These are phyloP conservation scores for Ctenopoma multispine DNA, from an alignment of 2,797 vertebrate species.

Conservation along the genomic window DNA sequence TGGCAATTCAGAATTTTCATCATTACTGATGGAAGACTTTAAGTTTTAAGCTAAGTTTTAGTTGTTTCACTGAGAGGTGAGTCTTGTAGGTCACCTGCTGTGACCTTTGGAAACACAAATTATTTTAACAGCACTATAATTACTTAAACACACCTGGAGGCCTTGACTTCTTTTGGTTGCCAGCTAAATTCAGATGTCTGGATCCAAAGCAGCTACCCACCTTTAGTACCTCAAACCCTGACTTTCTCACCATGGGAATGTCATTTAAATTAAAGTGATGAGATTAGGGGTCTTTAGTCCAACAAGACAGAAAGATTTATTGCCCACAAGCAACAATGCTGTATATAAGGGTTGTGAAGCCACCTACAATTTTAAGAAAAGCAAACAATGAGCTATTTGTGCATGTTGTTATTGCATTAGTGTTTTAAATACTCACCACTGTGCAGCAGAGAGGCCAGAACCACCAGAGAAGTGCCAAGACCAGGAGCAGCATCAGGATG, in stretches of 20 bases:
- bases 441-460: conserved; percentile 99
- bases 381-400: conserved; percentile 8
- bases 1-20: conserved; percentile 28
- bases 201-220: conserved; percentile 24
- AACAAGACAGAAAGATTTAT: conserved; percentile 45
- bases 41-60: too few relatives aligned
- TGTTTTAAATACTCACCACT: conserved; percentile 88
- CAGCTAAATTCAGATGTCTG: conserved; percentile 48
- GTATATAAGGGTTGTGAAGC: conserved; percentile 30
- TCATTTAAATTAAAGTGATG: conserved; percentile 46
- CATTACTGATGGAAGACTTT: conserved; percentile 26
- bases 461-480: conserved; percentile 96
- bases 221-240: conserved; percentile 32
- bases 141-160: conserved; percentile 55
- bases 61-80: neutral
- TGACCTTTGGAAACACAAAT: conserved; percentile 52
- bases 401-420: conserved; percentile 22
- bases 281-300: conserved; percentile 16
- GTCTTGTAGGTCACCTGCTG: conserved; percentile 34
- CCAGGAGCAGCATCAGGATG: conserved; percentile 94
- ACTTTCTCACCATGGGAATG: conserved; percentile 32
- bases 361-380: conserved; percentile 4
- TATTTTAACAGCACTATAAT: conserved; percentile 50
- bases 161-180: conserved; percentile 54
- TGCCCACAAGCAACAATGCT: conserved; percentile 5